Percentiles rank a stretch among this genome's conserved stretches.
phyloP scores from a whole-genome alignment of 1,140 invertebrate species.

The Drosophila chauvacae region DNA sequence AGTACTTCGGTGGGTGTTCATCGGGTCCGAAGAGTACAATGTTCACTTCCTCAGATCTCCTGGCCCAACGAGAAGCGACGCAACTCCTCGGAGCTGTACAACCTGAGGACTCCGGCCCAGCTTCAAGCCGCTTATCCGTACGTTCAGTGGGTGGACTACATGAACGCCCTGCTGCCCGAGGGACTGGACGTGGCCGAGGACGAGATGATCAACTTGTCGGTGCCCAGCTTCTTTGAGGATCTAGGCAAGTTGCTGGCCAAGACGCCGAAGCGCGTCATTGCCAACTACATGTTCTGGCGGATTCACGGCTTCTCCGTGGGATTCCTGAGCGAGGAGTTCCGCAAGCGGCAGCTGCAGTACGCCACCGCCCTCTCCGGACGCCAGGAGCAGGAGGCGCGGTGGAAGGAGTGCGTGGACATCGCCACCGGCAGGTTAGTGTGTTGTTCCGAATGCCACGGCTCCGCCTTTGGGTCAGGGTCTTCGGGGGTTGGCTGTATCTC shows the following conservation, averaged over 20 bases:
- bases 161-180: slow-evolving; percentile 90
- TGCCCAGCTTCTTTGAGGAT: slow-evolving; percentile 90
- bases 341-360: slow-evolving; percentile 90
- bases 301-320: slow-evolving; percentile 89
- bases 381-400: slow-evolving; percentile 90
- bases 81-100: slow-evolving; percentile 95
- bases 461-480: slow-evolving; percentile 11
- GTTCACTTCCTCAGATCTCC: slow-evolving; percentile 88
- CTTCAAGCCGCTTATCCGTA: slow-evolving; percentile 89
- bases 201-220: slow-evolving; percentile 92
- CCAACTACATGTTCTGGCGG: slow-evolving; percentile 94
- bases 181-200: slow-evolving; percentile 87
- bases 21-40: not conserved
- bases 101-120: slow-evolving; percentile 93
- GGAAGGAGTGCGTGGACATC: slow-evolving; percentile 93
- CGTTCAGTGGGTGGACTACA: slow-evolving; percentile 87
- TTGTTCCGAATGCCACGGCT: not conserved
- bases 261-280: slow-evolving; percentile 85
- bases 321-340: slow-evolving; percentile 90
- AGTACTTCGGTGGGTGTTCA: not conserved
- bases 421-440: slow-evolving; percentile 87
- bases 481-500: slow-evolving; percentile 24
- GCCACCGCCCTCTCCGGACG: slow-evolving; percentile 90
- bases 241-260: slow-evolving; percentile 86
- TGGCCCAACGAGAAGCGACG: slow-evolving; percentile 95